These are phyloP conservation scores for Eudorcas thomsonii DNA, from an alignment of 2,113 vertebrate genomes.

Conservation along the genomic window DNA sequence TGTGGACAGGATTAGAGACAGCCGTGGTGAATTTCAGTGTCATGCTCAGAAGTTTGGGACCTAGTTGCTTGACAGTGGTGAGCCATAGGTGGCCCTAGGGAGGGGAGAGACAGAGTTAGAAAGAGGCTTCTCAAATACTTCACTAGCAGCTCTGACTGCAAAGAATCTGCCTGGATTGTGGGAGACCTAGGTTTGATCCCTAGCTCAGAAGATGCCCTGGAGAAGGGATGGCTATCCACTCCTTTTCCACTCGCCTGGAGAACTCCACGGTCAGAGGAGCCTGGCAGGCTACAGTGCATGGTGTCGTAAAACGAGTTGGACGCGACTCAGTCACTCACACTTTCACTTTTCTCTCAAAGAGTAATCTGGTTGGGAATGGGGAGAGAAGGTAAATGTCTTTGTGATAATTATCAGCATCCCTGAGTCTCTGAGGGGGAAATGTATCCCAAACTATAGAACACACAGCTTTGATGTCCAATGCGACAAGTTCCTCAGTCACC, in stretches of 20 bases:
- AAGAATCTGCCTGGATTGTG: not conserved
- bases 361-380: not conserved
- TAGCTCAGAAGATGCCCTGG: not conserved
- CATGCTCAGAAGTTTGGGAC: not conserved
- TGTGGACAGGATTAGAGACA: not conserved
- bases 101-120: not conserved
- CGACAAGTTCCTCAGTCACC: not conserved
- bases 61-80: not conserved
- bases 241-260: not conserved
- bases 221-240: not conserved
- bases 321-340: not conserved
- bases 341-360: not conserved
- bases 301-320: not conserved
- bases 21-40: not conserved
- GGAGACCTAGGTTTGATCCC: not conserved
- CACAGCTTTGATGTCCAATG: accelerated
- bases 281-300: not conserved
- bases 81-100: not conserved
- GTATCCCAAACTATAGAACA: not conserved
- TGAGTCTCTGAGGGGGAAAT: too few relatives aligned
- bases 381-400: not conserved
- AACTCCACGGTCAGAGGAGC: not conserved
- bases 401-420: too few relatives aligned
- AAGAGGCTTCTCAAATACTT: not conserved
- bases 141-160: not conserved